Conservation (phyloP, 2,888 invertebrate species). For the Lochmaea crataegi region DNA sequence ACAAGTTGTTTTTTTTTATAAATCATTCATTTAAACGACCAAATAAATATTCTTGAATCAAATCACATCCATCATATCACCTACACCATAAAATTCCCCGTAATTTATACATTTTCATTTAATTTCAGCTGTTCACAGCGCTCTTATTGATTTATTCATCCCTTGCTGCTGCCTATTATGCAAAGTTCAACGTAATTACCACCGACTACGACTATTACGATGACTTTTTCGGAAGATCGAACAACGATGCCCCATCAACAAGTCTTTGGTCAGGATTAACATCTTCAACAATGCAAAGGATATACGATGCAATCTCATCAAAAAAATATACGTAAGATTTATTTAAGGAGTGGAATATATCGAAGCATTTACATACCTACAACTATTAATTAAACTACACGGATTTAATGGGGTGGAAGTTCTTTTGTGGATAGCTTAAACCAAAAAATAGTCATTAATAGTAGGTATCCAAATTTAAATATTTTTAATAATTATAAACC, state of each 20-base stretch:
- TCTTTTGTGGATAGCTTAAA: no score
- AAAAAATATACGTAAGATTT: slow-evolving; percentile 62
- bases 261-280: slow-evolving; percentile 69
- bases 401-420: no score
- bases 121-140: slow-evolving; percentile 81
- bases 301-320: slow-evolving; percentile 71
- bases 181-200: slow-evolving; percentile 86
- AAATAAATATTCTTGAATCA: no score
- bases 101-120: slow-evolving; percentile 27
- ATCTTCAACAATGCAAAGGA: slow-evolving; percentile 74
- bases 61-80: no score
- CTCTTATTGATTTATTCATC: slow-evolving; percentile 85
- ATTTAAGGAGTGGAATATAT: not conserved
- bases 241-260: slow-evolving; percentile 63
- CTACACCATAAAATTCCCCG: slow-evolving; percentile 11
- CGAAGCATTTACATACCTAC: not conserved
- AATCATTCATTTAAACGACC: no score
- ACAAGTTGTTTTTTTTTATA: slow-evolving; percentile 9
- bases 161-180: slow-evolving; percentile 87
- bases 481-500: no score
- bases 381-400: not conserved
- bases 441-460: no score
- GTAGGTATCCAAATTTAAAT: no score
- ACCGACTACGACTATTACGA: slow-evolving; percentile 81
- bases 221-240: slow-evolving; percentile 73